Percentiles rank a stretch among this genome's conserved stretches.
Evolutionary conservation across 2,888 invertebrate species (phyloP).

Genomic region (Synanthedon formicaeformis): DNA sequence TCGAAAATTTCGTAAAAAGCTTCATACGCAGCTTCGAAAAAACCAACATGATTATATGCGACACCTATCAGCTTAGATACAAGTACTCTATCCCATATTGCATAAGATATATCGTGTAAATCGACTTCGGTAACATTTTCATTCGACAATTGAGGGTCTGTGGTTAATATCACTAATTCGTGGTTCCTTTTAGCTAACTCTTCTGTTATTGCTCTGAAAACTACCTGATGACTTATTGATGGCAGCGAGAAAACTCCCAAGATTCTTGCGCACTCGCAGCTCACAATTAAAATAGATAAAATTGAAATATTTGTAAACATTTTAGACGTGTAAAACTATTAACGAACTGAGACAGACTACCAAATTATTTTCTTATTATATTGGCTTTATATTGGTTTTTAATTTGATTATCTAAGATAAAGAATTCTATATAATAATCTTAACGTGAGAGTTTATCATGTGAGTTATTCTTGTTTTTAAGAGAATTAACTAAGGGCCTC

Average conservation of each 20-base stretch:
- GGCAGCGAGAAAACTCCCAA: constrained; percentile 18
- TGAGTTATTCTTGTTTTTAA: too few relatives aligned
- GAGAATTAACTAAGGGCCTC: too few relatives aligned
- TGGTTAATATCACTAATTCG: constrained; percentile 20
- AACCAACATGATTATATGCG: constrained; percentile 1
- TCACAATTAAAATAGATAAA: too few relatives aligned
- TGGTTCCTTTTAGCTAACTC: constrained; percentile 25
- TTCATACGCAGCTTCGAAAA: constrained; percentile 4
- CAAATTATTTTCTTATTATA: too few relatives aligned
- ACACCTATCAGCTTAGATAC: neutral
- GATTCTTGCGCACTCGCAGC: constrained; percentile 7
- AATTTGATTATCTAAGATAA: too few relatives aligned
- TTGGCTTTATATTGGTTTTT: too few relatives aligned
- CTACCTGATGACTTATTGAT: constrained; percentile 26
- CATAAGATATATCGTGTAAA: constrained; percentile 24
- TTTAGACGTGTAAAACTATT: too few relatives aligned
- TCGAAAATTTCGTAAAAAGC: constrained; percentile 9
- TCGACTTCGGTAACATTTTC: constrained; percentile 31
- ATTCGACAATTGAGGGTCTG: constrained; percentile 19
- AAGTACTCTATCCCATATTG: constrained; percentile 10
- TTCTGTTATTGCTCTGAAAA: constrained; percentile 19
- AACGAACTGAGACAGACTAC: too few relatives aligned
- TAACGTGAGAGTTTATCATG: too few relatives aligned
- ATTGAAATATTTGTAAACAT: too few relatives aligned
- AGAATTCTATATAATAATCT: too few relatives aligned